Evolutionary conservation across 2,888 invertebrate genomes (phyloP).

Genomic region (Oligia strigilis): DNA sequence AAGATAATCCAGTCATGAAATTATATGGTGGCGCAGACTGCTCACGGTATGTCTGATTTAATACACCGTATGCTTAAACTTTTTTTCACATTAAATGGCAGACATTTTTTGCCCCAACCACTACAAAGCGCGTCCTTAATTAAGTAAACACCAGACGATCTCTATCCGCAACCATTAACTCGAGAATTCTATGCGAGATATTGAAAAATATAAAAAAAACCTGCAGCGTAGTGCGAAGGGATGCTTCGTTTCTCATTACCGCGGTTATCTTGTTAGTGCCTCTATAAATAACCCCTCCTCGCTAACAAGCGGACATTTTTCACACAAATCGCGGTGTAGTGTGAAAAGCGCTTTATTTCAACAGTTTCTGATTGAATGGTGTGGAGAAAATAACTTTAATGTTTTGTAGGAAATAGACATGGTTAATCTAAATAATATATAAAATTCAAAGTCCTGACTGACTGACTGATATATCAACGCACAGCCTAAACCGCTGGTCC

Average conservation of each 20-base stretch:
- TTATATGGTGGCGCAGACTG: neutral
- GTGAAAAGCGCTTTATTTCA: slow-evolving; percentile 60
- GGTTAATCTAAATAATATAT: neutral
- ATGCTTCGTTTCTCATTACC: slow-evolving; percentile 70
- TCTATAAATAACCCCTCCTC: slow-evolving; percentile 70
- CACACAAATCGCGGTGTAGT: slow-evolving; percentile 64
- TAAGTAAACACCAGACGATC: slow-evolving; percentile 51
- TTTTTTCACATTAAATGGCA: neutral
- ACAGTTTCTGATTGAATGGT: slow-evolving; percentile 47
- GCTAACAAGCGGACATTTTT: slow-evolving; percentile 74
- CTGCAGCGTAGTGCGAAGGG: slow-evolving; percentile 55
- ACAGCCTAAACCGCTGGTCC: no score
- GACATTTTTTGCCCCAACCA: neutral
- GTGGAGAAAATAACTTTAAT: slow-evolving; percentile 8
- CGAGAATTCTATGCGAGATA: slow-evolving; percentile 62
- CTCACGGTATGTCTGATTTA: neutral
- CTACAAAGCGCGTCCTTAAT: slow-evolving; percentile 43
- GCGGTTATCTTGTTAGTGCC: slow-evolving; percentile 74
- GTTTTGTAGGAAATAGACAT: neutral
- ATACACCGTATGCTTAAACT: neutral
- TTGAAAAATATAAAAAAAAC: slow-evolving; percentile 64
- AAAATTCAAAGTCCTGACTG: no score
- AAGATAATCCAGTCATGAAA: neutral
- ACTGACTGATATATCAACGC: no score
- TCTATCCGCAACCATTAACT: slow-evolving; percentile 47